A percentile compares a stretch with the other conserved stretches of the same genome.
Conservation (phyloP, 2,113 vertebrate species). For the Bagarius yarrelli region DNA sequence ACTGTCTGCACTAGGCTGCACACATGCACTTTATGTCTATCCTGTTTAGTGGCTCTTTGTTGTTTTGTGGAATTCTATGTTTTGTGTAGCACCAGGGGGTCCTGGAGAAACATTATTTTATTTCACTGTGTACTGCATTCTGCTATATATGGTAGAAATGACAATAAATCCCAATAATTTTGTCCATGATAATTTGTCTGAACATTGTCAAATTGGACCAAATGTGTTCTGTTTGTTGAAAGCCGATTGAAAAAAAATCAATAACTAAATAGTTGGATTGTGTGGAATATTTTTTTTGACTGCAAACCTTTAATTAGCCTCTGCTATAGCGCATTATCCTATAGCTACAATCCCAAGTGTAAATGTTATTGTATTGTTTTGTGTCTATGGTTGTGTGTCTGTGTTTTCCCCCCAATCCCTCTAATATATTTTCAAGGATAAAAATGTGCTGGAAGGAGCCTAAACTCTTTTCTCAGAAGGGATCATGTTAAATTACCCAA, state of each 20-base stretch:
- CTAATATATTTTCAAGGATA: constrained; percentile 61
- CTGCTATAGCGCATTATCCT: constrained; percentile 63
- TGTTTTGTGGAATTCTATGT: too few relatives aligned
- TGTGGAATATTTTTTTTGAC: background rate
- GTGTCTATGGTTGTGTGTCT: constrained; percentile 39
- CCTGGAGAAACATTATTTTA: too few relatives aligned
- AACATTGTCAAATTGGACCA: background rate
- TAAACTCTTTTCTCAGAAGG: constrained; percentile 79
- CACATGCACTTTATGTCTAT: too few relatives aligned
- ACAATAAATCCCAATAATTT: too few relatives aligned
- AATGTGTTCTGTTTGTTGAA: background rate
- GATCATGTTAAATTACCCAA: constrained; percentile 87
- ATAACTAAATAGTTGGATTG: background rate
- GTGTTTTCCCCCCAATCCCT: constrained; percentile 66
- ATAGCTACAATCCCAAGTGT: constrained; percentile 75
- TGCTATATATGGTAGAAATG: too few relatives aligned
- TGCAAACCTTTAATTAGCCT: too few relatives aligned
- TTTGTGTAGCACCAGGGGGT: too few relatives aligned
- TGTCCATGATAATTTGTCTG: too few relatives aligned
- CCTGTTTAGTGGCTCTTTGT: too few relatives aligned
- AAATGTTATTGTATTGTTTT: constrained; percentile 82
- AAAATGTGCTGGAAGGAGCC: constrained; percentile 62
- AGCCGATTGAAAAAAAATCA: background rate
- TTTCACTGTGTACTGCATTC: too few relatives aligned
- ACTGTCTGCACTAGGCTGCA: too few relatives aligned